Percentiles rank a stretch among this genome's conserved stretches.
Evolutionary conservation across 2,888 invertebrate species (phyloP).

Genomic region (Synanthedon formicaeformis): DNA sequence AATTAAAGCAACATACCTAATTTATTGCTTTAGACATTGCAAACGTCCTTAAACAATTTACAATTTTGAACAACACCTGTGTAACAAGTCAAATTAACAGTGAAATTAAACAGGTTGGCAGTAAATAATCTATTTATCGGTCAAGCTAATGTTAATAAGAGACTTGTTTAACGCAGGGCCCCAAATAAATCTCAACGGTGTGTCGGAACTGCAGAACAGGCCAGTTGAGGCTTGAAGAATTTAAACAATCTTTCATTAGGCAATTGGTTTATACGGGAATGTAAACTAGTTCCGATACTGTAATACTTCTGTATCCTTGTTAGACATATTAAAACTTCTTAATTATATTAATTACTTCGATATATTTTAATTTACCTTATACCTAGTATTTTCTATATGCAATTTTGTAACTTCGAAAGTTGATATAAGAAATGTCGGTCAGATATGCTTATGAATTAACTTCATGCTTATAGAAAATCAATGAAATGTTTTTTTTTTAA

Average conservation of each 20-base stretch:
- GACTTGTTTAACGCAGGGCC: neutral
- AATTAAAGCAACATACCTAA: no score
- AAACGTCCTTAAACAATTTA: neutral
- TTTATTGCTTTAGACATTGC: no score
- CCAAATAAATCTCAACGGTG: neutral
- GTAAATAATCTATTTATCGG: neutral
- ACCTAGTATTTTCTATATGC: no score
- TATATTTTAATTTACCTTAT: no score
- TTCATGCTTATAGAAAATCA: no score
- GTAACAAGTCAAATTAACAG: neutral
- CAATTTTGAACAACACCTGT: neutral
- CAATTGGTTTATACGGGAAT: slow-evolving; percentile 9
- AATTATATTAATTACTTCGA: no score
- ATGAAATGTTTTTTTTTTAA: no score
- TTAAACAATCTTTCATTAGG: slow-evolving; percentile 24
- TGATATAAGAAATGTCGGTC: no score
- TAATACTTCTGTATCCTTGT: no score
- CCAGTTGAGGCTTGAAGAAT: slow-evolving; percentile 16
- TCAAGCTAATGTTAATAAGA: neutral
- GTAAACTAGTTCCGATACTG: neutral
- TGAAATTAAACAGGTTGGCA: neutral
- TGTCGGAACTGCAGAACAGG: slow-evolving; percentile 1
- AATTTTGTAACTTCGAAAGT: no score
- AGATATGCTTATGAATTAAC: no score
- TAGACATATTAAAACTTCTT: no score